phyloP scores from a whole-genome alignment of 1,140 invertebrate genomes.

The Rhagoletis pomonella region DNA sequence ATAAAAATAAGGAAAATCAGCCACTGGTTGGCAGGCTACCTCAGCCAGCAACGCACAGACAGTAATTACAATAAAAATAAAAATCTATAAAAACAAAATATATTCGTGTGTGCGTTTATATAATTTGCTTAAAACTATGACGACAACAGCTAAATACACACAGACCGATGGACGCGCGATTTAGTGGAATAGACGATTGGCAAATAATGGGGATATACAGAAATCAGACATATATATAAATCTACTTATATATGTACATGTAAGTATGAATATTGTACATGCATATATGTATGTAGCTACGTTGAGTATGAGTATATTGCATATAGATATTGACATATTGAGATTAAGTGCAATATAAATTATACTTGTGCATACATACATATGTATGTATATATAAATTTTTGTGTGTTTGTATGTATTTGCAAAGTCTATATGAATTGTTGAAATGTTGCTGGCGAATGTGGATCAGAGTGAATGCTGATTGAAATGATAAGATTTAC shows the following conservation, averaged over 20 bases:
- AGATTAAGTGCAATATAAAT: constrained; percentile 39
- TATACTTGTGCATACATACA: not conserved
- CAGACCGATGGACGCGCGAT: not conserved
- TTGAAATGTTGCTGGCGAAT: constrained; percentile 15
- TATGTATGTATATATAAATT: no score
- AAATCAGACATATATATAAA: not conserved
- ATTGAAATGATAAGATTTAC: constrained; percentile 46
- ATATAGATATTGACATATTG: constrained; percentile 30
- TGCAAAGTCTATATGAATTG: not conserved
- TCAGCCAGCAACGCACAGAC: not conserved
- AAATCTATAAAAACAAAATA: not conserved
- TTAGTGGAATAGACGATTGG: not conserved
- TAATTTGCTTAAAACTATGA: not conserved
- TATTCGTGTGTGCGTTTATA: not conserved
- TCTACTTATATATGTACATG: not conserved
- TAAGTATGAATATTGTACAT: not conserved
- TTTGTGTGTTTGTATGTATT: not conserved
- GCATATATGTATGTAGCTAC: not conserved
- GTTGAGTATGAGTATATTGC: not conserved
- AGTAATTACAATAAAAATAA: constrained; percentile 46
- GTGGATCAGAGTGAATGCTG: constrained; percentile 9
- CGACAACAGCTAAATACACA: not conserved
- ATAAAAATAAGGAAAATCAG: constrained; percentile 20
- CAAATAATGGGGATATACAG: not conserved
- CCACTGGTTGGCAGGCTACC: not conserved